phyloP scores from a whole-genome alignment of 37 sponge, comb jelly and placozoan species.

The Halisarca cf. caerulea region DNA sequence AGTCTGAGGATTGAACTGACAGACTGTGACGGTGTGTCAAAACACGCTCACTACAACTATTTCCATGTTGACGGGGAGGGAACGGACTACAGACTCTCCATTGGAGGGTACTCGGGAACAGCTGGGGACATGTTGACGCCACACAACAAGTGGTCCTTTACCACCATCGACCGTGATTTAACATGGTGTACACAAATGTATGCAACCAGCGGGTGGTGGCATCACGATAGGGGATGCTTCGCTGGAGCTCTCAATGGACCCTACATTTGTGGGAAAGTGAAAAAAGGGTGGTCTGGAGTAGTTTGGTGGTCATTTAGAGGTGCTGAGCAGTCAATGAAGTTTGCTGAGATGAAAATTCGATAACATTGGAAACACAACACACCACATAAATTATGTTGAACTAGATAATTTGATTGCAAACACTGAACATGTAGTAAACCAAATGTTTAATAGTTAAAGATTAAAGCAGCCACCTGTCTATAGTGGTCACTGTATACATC shows the following conservation, averaged over 20 bases:
- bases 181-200: background rate
- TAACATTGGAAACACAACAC: no score
- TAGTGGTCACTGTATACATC: no score
- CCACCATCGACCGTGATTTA: background rate
- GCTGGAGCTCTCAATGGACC: background rate
- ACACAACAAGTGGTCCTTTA: background rate
- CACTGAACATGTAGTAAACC: no score
- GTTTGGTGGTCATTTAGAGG: background rate
- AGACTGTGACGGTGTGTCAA: background rate
- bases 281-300: background rate
- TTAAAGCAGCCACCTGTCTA: no score
- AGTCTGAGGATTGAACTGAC: background rate
- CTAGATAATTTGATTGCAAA: no score
- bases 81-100: background rate
- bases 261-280: background rate
- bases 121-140: background rate
- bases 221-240: background rate
- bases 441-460: no score
- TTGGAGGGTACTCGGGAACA: slow-evolving; percentile 5
- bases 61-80: background rate
- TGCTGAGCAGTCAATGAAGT: background rate
- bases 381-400: no score
- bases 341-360: slow-evolving; percentile 26
- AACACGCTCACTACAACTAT: background rate
- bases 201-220: background rate